Base-by-base conservation (phyloP, 2,888 invertebrate genomes). In the Tipula helvola region DNA sequence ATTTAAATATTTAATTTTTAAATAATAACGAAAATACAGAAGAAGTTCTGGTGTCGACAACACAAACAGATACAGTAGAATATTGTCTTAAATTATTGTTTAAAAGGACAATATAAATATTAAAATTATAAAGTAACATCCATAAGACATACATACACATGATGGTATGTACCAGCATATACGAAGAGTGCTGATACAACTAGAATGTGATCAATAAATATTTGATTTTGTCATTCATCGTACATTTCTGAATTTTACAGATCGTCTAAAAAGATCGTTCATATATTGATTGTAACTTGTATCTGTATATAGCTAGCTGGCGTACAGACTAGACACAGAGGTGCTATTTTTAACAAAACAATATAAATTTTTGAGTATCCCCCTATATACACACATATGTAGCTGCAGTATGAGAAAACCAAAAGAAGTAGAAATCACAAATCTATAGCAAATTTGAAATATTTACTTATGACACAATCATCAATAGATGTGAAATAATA, bases 1-100 rank as follows among this genome's bases (percentile, higher is more conserved):
- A 71, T 71, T 71, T 71, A 71, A 71, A 71, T 71, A 71, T 71
- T 71, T 71, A 71, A 71, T 71, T 71, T 71, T 71, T 71, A 71
- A 71, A 71, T 71, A 57, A 57, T 52, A 71, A 57, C 7, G 18
- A 71, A 71, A 71, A 71, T 71, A 28, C 71, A 71, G 71, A 71
- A 18, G 71, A 71, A 71, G 71, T 28, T 71, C 71, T 71, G 71
- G 71, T 71, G 71, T 71, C 71, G 71, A 71, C 71, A 28, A 71
- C 10, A 71, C 71, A 71, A 10, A 71, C 28, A 71, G 8, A 52
- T 4, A 71, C 71, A 71, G 71, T 71, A 71, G 71, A 12, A 28
- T 39, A 7, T 71, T 71, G 71, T 71, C 28, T 28, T 71, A 71
- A 0, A 28, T 28, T 71, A 12, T 71, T 71, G 71, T 28, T 71